These are phyloP conservation scores for Frankliniella fusca DNA, from an alignment of 2,888 invertebrate species.

Conservation along the genomic window DNA sequence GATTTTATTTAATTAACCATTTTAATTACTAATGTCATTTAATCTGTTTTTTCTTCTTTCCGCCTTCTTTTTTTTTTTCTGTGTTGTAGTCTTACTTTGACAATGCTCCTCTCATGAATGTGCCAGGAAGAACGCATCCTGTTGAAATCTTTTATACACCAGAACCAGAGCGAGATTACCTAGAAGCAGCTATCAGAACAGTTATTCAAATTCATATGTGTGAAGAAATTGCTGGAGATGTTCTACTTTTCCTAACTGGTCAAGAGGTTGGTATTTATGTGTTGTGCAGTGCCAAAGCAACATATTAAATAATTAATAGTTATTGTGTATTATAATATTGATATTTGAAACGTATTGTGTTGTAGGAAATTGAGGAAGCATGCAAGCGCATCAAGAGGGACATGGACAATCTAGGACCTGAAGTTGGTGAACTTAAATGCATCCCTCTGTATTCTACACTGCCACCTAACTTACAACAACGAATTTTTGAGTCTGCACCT, in stretches of 20 bases:
- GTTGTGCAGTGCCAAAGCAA: background rate
- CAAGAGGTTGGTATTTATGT: constrained; percentile 52
- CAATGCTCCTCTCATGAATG: constrained; percentile 96
- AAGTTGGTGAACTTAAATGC: constrained; percentile 95
- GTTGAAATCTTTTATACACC: constrained; percentile 99
- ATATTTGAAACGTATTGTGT: constrained; percentile 34
- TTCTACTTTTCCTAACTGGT: constrained; percentile 82
- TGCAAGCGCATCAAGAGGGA: constrained; percentile 96
- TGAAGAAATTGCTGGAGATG: constrained; percentile 86
- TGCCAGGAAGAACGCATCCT: constrained; percentile 93
- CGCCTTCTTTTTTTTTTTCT: background rate
- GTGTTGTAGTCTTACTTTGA: constrained; percentile 84
- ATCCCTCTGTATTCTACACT: constrained; percentile 98
- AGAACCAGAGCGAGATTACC: constrained; percentile 94
- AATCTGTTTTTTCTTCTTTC: no score
- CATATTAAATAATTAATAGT: background rate
- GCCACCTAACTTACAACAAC: constrained; percentile 92
- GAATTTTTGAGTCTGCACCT: constrained; percentile 96
- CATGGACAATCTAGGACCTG: constrained; percentile 91
- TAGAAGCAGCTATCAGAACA: constrained; percentile 97
- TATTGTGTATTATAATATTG: background rate
- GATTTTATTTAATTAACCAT: background rate
- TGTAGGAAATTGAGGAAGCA: constrained; percentile 92
- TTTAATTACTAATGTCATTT: no score
- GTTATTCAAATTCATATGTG: constrained; percentile 97